Evolutionary conservation across 1,140 invertebrate genomes (phyloP), one percentile per base, ranked within the genome.

Genomic region (Pomacea maculata): DNA sequence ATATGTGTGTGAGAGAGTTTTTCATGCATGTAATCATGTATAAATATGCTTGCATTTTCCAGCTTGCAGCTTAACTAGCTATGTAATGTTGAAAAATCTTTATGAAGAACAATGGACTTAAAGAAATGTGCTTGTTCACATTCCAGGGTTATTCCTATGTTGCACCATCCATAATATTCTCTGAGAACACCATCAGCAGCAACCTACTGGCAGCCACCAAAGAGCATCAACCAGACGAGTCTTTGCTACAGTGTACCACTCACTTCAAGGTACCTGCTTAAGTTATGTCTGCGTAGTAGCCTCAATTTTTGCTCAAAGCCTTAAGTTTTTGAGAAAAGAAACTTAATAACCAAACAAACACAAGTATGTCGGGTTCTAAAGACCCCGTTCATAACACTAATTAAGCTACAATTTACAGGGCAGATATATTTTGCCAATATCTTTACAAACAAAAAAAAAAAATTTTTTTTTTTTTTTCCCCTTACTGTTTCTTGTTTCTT

Each of bases 131-230:
- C 85, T 83, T 79, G 78, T 86, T 84, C 89, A 89, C 72, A 34
- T 88, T 91, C 55, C 89, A 95, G 95, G 96, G 97, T 61, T 99
- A 99, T 89, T 98, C 97, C 0, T 99, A 97, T 92, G 95, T 99
- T 54, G 95, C 98, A 1, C 98, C 98, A 4, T 97, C 97, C 82
- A 94, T 98, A 78, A 91, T 97, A 72, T 97, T 97, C 90, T 95
- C 95, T 72, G 95, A 96, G 86, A 97, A 97, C 88, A 93, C 95
- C 17, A 94, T 97, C 82, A 96, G 94, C 78, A 94, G 95, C 83
- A 94, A 95, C 85, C 93, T 95, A 55, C 93, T 95, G 79, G 89
- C 88, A 54, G 87, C 84, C 64, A 90, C 89, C 79, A 89, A 87
- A 79, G 92, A 92, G 81, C 92, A 91, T 83, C 92, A 92, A 86